These are phyloP conservation scores for Thalassoma bifasciatum DNA, from an alignment of 2,113 vertebrate species.

Conservation along the genomic window DNA sequence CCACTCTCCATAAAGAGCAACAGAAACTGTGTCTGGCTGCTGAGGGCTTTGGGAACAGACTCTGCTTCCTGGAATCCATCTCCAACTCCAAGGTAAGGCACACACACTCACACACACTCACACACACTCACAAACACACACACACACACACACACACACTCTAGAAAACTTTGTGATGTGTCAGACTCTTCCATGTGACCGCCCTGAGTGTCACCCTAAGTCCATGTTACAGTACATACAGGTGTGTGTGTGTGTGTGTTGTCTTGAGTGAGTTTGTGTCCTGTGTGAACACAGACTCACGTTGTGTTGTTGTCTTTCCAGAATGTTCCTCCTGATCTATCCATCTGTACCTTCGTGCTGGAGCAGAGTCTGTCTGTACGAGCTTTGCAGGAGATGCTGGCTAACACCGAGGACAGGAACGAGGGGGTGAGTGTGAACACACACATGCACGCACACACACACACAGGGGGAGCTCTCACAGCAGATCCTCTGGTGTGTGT, in stretches of 20 bases:
- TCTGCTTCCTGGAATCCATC: conserved; percentile 97
- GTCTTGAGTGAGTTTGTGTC: too few species aligned
- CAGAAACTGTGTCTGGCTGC: conserved; percentile 96
- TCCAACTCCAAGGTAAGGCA: conserved; percentile 94
- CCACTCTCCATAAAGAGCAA: conserved; percentile 93
- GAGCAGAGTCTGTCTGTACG: conserved; percentile 95
- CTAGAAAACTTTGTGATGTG: too few species aligned
- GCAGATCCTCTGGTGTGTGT: too few species aligned
- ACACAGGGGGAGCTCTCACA: too few species aligned
- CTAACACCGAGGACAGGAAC: conserved; percentile 90
- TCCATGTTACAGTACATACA: too few species aligned
- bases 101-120: not conserved
- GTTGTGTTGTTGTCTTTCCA: conserved; percentile 62
- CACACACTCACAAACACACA: too few species aligned
- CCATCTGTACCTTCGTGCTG: conserved; percentile 97
- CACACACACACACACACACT: too few species aligned
- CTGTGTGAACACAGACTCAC: not conserved
- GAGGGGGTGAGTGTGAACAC: conserved; percentile 88
- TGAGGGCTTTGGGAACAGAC: conserved; percentile 96
- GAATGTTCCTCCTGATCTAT: conserved; percentile 99
- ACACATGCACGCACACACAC: conserved; percentile 3
- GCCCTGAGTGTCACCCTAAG: too few species aligned
- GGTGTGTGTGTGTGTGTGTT: too few species aligned
- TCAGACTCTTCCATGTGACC: too few species aligned
- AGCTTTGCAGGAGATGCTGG: conserved; percentile 97